Conservation (phyloP, 2,113 vertebrate species). For the Lepidothrix coronata region DNA sequence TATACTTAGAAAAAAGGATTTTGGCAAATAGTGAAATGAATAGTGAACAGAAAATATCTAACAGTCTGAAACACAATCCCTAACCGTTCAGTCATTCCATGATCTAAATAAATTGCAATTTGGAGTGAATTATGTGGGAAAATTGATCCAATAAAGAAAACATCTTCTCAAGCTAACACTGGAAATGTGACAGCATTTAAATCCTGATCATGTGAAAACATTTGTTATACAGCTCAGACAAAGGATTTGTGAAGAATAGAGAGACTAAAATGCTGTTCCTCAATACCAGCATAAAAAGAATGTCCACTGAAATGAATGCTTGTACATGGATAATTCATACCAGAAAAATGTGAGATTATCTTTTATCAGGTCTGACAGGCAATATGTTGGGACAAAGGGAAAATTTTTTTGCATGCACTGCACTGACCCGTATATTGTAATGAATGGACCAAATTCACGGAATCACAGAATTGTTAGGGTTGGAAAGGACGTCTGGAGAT, state of each 20-base stretch:
- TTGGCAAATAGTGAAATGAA: background rate
- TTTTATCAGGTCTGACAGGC: background rate
- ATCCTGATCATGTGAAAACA: background rate
- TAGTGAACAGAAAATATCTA: background rate
- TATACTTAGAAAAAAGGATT: background rate
- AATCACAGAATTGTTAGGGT: background rate
- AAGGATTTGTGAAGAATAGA: background rate
- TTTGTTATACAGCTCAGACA: background rate
- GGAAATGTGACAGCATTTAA: background rate
- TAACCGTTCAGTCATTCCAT: background rate
- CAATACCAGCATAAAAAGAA: background rate
- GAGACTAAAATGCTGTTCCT: background rate
- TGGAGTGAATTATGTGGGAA: background rate
- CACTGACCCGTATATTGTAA: background rate
- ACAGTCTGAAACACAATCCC: background rate
- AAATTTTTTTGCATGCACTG: background rate
- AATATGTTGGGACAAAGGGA: background rate
- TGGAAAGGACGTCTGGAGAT: background rate
- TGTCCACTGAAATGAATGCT: background rate
- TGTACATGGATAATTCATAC: background rate
- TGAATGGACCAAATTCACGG: background rate
- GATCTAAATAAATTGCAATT: slow-evolving; percentile 3
- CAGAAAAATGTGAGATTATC: background rate
- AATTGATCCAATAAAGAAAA: background rate
- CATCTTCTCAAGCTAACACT: background rate